phyloP scores from a whole-genome alignment of 2,888 invertebrate species.

The Drosophila anomalipes region DNA sequence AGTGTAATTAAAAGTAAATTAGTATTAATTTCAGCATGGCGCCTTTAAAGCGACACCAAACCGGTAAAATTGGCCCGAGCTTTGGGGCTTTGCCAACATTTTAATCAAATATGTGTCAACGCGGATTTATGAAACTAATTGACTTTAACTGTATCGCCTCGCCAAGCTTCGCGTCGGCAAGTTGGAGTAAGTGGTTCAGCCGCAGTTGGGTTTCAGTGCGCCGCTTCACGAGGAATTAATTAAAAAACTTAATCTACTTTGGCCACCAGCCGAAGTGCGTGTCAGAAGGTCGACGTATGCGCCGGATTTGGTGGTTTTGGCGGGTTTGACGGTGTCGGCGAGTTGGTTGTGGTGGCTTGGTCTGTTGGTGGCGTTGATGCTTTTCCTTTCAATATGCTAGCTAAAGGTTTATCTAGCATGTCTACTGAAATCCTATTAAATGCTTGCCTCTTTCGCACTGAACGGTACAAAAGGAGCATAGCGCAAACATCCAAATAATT shows the following conservation, averaged over 20 bases:
- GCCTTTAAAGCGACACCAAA: constrained; percentile 7
- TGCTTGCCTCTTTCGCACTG: background rate
- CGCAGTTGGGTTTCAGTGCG: constrained; percentile 34
- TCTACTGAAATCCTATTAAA: constrained; percentile 8
- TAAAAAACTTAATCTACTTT: constrained; percentile 75
- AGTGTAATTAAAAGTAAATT: constrained; percentile 59
- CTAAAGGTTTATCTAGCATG: constrained; percentile 1
- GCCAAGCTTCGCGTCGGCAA: background rate
- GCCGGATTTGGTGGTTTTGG: constrained; percentile 3
- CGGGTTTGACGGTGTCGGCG: constrained; percentile 8
- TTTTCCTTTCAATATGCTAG: constrained; percentile 10
- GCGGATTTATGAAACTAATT: constrained; percentile 74
- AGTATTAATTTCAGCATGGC: constrained; percentile 35
- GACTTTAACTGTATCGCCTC: constrained; percentile 51
- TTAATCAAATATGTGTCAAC: constrained; percentile 74
- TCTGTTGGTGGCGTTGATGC: constrained; percentile 4
- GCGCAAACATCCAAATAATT: background rate
- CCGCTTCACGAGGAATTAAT: constrained; percentile 61
- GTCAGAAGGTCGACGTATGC: constrained; percentile 16
- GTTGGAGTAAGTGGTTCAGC: constrained; percentile 36
- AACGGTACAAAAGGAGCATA: background rate
- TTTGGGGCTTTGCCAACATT: constrained; percentile 50
- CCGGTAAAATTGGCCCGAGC: constrained; percentile 12
- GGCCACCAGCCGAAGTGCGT: constrained; percentile 38
- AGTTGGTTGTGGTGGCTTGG: constrained; percentile 13